Evolutionary conservation across 2,797 vertebrate species (phyloP).

Genomic region (Lepilemur ruficaudatus): DNA sequence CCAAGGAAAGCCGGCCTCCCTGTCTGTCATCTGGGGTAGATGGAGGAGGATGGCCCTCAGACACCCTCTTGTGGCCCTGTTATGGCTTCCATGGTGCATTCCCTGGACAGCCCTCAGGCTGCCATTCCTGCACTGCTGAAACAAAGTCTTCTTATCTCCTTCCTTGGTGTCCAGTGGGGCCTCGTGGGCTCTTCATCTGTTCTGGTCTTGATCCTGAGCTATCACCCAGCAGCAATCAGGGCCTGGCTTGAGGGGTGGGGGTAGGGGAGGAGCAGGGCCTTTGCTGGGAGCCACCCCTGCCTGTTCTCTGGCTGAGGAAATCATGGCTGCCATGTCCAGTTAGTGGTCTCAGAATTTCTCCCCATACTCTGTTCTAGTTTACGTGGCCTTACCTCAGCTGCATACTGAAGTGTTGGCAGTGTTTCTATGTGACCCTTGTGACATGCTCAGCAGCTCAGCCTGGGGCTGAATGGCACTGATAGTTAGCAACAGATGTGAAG

Average conservation of each 20-base stretch:
- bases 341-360: neutral
- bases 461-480: accelerated
- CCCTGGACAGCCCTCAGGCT: accelerated
- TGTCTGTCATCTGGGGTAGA: accelerated
- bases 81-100: neutral
- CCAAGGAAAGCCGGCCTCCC: neutral
- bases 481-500: neutral
- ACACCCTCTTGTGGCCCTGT: accelerated
- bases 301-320: neutral
- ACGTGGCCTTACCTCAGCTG: neutral
- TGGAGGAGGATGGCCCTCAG: neutral
- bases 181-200: neutral
- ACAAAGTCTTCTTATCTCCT: neutral
- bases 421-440: neutral
- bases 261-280: neutral
- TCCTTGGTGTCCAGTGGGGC: neutral
- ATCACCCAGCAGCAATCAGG: neutral
- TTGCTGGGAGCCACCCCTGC: neutral
- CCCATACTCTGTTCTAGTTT: neutral
- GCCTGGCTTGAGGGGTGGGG: neutral
- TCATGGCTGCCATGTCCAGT: neutral
- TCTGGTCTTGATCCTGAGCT: neutral
- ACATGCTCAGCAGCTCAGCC: neutral
- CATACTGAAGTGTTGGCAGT: neutral
- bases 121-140: neutral